Base-by-base conservation (phyloP, 2,888 invertebrate species). In the Acleris laterana region DNA sequence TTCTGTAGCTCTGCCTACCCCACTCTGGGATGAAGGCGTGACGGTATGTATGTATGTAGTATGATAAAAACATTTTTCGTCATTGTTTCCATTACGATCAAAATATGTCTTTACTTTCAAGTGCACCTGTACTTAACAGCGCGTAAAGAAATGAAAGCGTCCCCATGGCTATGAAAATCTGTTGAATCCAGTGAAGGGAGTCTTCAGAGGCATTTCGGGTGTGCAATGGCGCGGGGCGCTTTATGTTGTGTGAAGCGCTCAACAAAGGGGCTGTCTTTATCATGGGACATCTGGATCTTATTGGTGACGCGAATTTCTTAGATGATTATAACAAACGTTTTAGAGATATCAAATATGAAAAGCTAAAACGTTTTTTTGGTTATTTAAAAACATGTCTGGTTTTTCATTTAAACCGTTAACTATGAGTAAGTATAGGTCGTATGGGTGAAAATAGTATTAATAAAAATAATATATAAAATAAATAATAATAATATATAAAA, bases 191-290 rank as follows among this genome's bases (percentile, higher is more conserved):
- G 65, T 64, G 70, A 71, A 70, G 71, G 71, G 68, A 70, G 71
- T 62, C 64, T 71, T 70, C 74, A 76, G 77, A 77, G 77, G 74
- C 79, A 77, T 81, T 77, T 82, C 77, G 75, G 72, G 70, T 73
- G 81, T 78, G 87, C 87, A 90, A 85, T 90, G 89, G 83, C 78
- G 87, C 87, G 83, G 63, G 78, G 76, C 82, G 77, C 74, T 90
- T 91, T 91, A 91, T 91, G 90, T 88, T 82, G 83, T 90, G 91
- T 89, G 85, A 91, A 90, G 81, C 60, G 50, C 55, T 61, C 61
- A 57, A 65, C 61, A 49, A 42, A 59, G 63, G 53, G 32, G 44
- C 51, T 69, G 64, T 69, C 67, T 69, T 62, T 59, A 68, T 56
- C 56, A 46, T 22, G 22, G 19, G 58, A 62, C 57, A 68, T 64